These are phyloP conservation scores for Pterocles gutturalis DNA, from an alignment of 2,113 vertebrate genomes.

Conservation along the genomic window DNA sequence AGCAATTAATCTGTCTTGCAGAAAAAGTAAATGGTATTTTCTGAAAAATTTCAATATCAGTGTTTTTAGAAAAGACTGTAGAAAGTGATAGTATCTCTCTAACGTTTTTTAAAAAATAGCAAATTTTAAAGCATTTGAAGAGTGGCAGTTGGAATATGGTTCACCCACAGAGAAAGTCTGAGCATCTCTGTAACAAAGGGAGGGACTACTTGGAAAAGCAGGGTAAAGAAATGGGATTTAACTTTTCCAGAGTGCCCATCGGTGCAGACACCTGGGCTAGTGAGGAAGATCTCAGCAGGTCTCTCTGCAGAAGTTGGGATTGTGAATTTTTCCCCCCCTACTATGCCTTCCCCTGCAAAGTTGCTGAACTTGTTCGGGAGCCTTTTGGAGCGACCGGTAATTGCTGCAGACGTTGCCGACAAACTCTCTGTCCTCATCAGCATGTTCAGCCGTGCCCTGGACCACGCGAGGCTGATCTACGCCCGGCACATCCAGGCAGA, in stretches of 20 bases:
- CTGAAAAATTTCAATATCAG: neutral
- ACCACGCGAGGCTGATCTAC: constrained; percentile 81
- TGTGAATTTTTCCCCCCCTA: neutral
- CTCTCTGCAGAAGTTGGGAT: neutral
- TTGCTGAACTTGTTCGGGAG: constrained; percentile 88
- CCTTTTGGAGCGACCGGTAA: constrained; percentile 84
- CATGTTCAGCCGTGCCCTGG: constrained; percentile 85
- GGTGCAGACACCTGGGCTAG: neutral
- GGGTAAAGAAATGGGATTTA: neutral
- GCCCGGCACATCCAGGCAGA: constrained; percentile 72
- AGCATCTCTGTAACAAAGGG: neutral
- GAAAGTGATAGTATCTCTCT: neutral
- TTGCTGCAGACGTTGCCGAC: constrained; percentile 76
- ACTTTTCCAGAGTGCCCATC: neutral
- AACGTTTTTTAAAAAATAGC: neutral
- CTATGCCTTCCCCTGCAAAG: constrained; percentile 68
- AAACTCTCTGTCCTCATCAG: constrained; percentile 81
- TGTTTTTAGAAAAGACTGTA: neutral
- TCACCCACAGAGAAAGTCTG: neutral
- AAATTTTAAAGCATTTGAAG: neutral
- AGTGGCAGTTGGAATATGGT: neutral
- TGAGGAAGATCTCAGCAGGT: neutral
- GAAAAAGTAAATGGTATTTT: neutral
- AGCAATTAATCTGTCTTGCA: neutral
- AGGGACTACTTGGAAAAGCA: neutral